phyloP scores from a whole-genome alignment of 2,797 vertebrate genomes.

The Schizopygopsis pylzovi region DNA sequence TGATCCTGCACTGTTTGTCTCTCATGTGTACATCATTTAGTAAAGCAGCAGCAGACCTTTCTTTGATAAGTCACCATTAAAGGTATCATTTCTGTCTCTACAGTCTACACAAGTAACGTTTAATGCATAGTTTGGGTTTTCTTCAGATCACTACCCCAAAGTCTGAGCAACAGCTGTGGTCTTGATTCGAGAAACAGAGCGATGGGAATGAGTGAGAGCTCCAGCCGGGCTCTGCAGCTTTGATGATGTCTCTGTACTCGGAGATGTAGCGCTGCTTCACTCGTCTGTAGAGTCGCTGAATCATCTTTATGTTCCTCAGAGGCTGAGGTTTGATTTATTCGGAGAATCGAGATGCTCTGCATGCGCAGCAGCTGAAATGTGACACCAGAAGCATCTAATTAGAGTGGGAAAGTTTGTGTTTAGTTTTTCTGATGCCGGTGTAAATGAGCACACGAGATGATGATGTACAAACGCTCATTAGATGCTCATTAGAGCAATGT shows the following conservation, averaged over 20 bases:
- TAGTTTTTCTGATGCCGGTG: neutral
- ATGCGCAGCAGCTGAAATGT: neutral
- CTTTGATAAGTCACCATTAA: neutral
- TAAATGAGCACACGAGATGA: neutral
- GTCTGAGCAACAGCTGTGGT: neutral
- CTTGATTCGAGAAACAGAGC: neutral
- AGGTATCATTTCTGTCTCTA: too few relatives aligned
- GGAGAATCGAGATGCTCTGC: neutral
- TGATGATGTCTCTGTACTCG: constrained; percentile 12
- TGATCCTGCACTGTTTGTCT: neutral
- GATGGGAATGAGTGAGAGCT: neutral
- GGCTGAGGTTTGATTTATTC: constrained; percentile 31
- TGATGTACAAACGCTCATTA: neutral
- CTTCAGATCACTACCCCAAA: neutral
- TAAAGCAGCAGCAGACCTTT: neutral
- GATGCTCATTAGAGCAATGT: neutral
- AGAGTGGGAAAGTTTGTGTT: neutral
- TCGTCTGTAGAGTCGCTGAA: constrained; percentile 32
- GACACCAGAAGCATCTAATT: constrained; percentile 18
- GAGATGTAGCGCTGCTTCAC: constrained; percentile 2
- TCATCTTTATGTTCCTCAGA: constrained; percentile 29
- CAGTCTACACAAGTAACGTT: neutral
- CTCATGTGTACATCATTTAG: neutral
- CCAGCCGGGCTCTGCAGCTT: neutral
- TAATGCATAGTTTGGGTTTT: neutral